These are phyloP conservation scores for Synanthedon formicaeformis DNA, from an alignment of 2,888 invertebrate species.

Conservation along the genomic window DNA sequence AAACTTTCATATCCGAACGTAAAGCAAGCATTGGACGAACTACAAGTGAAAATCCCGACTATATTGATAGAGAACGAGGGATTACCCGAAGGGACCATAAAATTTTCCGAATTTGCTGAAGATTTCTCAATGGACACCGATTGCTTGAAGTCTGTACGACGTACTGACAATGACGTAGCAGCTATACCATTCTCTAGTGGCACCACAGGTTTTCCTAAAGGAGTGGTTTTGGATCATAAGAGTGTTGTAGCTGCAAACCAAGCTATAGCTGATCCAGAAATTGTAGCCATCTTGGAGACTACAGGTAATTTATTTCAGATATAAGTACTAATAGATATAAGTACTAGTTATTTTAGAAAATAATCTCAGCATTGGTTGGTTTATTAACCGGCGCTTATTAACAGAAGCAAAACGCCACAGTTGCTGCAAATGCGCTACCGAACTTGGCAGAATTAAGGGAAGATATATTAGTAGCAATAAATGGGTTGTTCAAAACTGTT, in stretches of 20 bases:
- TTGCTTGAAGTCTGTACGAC: constrained; percentile 50
- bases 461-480: too few relatives aligned
- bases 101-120: constrained; percentile 74
- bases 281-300: constrained; percentile 44
- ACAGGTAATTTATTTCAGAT: constrained; percentile 25
- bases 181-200: constrained; percentile 87
- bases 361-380: too few relatives aligned
- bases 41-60: constrained; percentile 61
- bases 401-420: too few relatives aligned
- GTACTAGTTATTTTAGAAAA: too few relatives aligned
- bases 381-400: too few relatives aligned
- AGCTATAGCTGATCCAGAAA: constrained; percentile 43
- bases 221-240: constrained; percentile 75
- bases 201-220: constrained; percentile 86
- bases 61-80: constrained; percentile 50
- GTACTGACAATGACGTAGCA: constrained; percentile 70
- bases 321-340: too few relatives aligned
- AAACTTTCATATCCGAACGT: constrained; percentile 62
- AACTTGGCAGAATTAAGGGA: too few relatives aligned
- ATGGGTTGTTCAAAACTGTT: too few relatives aligned
- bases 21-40: constrained; percentile 49
- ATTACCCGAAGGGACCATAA: constrained; percentile 71
- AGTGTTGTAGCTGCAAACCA: constrained; percentile 65
- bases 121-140: constrained; percentile 62
- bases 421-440: too few relatives aligned